Conservation (phyloP, 1,140 invertebrate species). For the Catajapyx aquilonaris region DNA sequence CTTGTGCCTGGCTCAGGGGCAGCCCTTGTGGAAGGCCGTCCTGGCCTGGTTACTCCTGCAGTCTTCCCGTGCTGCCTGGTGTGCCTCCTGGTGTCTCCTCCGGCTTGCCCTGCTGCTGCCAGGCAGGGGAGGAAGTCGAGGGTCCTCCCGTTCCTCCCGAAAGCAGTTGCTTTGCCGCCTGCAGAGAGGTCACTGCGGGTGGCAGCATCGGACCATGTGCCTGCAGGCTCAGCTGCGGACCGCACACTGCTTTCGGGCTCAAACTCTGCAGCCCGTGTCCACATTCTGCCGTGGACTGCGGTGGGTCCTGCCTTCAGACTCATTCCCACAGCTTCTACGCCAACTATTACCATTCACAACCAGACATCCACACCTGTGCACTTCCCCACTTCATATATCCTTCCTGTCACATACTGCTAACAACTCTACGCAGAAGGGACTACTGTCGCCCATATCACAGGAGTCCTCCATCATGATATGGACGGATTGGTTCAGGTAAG, state of each 20-base stretch:
- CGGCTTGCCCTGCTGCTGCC: no score
- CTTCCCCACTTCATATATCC: not conserved
- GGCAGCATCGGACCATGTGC: not conserved
- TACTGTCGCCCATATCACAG: not conserved
- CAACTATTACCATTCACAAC: not conserved
- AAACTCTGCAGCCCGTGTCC: not conserved
- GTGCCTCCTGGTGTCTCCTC: no score
- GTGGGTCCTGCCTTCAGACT: not conserved
- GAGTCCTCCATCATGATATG: not conserved
- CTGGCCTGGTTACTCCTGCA: no score
- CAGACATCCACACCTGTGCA: not conserved
- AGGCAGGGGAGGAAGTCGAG: no score
- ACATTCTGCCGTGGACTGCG: not conserved
- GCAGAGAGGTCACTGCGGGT: not conserved
- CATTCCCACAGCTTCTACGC: not conserved
- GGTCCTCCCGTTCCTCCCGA: no score
- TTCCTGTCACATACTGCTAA: not conserved
- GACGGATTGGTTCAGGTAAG: not conserved
- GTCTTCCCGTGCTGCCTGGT: no score
- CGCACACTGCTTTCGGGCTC: not conserved
- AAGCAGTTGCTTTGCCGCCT: no score
- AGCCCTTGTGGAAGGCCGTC: no score
- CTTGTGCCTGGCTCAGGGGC: no score
- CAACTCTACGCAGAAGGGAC: not conserved
- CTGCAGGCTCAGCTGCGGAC: not conserved